Evolutionary conservation across 2,888 invertebrate species (phyloP).

Genomic region (Dioctria linearis): DNA sequence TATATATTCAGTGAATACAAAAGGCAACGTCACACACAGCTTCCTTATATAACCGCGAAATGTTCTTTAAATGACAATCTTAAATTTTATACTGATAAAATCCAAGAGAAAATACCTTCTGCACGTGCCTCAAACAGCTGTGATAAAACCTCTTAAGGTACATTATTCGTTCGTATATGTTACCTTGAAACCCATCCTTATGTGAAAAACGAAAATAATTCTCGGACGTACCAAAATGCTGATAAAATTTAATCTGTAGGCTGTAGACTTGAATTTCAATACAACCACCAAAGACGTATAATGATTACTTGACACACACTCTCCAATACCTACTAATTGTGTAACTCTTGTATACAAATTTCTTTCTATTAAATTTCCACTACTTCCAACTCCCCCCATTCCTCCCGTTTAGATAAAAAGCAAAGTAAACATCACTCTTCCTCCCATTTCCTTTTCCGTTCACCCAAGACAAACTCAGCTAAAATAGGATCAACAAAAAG

Average conservation of each 20-base stretch:
- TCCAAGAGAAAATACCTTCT: not conserved
- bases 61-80: not conserved
- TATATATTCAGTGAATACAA: not conserved
- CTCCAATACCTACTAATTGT: slow-evolving; percentile 44
- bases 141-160: slow-evolving; percentile 1
- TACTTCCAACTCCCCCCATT: not conserved
- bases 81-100: slow-evolving; percentile 13
- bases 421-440: slow-evolving; percentile 38
- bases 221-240: not conserved
- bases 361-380: slow-evolving; percentile 20
- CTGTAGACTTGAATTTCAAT: too few species aligned
- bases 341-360: slow-evolving; percentile 53
- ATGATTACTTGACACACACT: not conserved
- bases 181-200: too few species aligned
- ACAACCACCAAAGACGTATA: not conserved
- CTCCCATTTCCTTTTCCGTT: slow-evolving; percentile 54
- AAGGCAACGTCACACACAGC: not conserved
- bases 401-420: not conserved
- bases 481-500: not conserved
- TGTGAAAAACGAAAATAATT: too few species aligned
- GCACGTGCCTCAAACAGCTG: not conserved
- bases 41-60: not conserved
- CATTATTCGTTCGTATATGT: too few species aligned
- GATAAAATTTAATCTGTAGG: slow-evolving; percentile 18
- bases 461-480: not conserved